These are phyloP conservation scores for Paratrypauchen microcephalus DNA, from an alignment of 2,797 vertebrate genomes.

Conservation along the genomic window DNA sequence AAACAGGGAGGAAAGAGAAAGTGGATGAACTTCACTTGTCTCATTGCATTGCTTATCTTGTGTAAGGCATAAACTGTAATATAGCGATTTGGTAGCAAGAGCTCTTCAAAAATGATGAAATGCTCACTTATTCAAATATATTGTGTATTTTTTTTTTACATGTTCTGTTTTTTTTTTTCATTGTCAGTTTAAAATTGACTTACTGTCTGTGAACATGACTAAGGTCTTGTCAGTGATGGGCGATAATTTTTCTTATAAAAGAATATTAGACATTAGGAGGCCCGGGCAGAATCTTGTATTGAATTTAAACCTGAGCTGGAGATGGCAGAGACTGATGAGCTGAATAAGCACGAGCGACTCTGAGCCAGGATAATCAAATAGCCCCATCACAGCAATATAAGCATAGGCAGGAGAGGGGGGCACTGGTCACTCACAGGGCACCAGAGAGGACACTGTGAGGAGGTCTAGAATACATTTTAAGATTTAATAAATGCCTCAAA, in stretches of 20 bases:
- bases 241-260: constrained; percentile 14
- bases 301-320: constrained; percentile 40
- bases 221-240: background rate
- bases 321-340: constrained; percentile 58
- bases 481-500: background rate
- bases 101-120: background rate
- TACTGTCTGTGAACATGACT: background rate
- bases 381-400: constrained; percentile 38
- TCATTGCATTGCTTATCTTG: background rate
- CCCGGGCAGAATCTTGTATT: constrained; percentile 31
- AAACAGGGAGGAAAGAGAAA: background rate
- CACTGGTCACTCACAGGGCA: constrained; percentile 10
- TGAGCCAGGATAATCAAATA: constrained; percentile 55
- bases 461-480: background rate
- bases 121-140: no score
- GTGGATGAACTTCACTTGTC: background rate
- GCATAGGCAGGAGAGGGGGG: constrained; percentile 8
- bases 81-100: no score
- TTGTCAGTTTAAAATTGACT: background rate
- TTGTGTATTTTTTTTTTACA: no score
- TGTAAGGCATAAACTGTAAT: background rate
- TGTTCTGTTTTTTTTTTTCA: background rate
- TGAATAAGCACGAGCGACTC: constrained; percentile 49
- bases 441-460: background rate
- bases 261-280: constrained; percentile 23